phyloP scores from a whole-genome alignment of 2,113 vertebrate species.

The Ovibos moschatus region DNA sequence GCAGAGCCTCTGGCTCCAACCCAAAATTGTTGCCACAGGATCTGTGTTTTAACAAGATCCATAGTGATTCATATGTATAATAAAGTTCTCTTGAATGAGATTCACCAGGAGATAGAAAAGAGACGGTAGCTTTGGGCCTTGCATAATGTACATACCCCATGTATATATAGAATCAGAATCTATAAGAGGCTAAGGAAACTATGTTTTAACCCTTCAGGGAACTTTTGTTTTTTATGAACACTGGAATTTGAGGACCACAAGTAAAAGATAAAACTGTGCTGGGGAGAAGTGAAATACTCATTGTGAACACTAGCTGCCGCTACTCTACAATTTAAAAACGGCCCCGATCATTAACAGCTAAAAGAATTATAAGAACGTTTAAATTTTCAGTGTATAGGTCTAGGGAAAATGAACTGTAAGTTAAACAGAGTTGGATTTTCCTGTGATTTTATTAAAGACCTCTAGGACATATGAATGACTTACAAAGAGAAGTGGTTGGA shows the following conservation, averaged over 20 bases:
- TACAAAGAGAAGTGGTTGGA: background rate
- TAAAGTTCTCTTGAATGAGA: background rate
- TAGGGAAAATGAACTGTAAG: background rate
- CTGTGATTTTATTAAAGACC: conserved; percentile 22
- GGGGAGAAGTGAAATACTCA: background rate
- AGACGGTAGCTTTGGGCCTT: background rate
- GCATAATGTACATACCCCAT: background rate
- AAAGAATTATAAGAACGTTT: background rate
- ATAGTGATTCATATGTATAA: background rate
- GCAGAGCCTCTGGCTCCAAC: background rate
- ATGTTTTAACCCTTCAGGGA: background rate
- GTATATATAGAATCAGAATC: background rate
- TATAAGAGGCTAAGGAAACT: background rate
- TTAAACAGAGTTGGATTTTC: conserved; percentile 12
- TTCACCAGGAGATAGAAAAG: background rate
- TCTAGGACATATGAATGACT: background rate
- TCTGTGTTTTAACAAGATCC: background rate
- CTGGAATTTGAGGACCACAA: background rate
- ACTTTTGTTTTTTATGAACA: background rate
- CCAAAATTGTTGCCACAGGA: background rate
- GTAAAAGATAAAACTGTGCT: background rate
- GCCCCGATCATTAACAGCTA: background rate
- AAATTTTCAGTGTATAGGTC: conserved; percentile 11
- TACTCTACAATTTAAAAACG: conserved; percentile 7
- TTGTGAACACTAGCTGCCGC: conserved; percentile 52